phyloP scores from a whole-genome alignment of 2,888 invertebrate genomes.

The Xestia rhomboidea region DNA sequence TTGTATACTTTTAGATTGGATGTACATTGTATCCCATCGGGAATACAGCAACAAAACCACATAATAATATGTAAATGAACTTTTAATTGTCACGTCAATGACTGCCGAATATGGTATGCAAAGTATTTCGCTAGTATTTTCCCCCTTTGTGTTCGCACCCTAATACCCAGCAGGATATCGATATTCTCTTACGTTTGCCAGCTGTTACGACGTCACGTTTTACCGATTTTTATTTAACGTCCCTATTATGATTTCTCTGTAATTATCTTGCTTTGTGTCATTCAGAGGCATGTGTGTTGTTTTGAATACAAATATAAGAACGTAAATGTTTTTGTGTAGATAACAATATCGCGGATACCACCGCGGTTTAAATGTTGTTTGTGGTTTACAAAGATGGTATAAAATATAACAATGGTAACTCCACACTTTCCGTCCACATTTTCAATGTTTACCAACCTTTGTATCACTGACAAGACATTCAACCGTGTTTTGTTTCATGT shows the following conservation, averaged over 20 bases:
- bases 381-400: slow-evolving; percentile 11
- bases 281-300: slow-evolving; percentile 13
- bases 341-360: slow-evolving; percentile 35
- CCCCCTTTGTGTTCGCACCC: slow-evolving; percentile 3
- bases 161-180: slow-evolving; percentile 16
- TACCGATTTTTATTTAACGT: slow-evolving; percentile 27
- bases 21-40: not conserved
- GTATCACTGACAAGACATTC: slow-evolving; percentile 5
- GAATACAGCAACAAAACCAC: not conserved
- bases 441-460: slow-evolving; percentile 7
- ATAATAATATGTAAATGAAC: no score
- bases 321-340: slow-evolving; percentile 29
- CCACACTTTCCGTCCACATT: not conserved
- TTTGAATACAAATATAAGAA: slow-evolving; percentile 26
- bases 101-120: not conserved
- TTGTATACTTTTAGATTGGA: slow-evolving; percentile 7
- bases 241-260: slow-evolving; percentile 29
- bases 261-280: slow-evolving; percentile 23
- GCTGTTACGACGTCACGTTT: slow-evolving; percentile 36
- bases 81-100: not conserved
- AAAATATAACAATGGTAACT: slow-evolving; percentile 4
- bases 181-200: slow-evolving; percentile 38
- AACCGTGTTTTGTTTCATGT: slow-evolving; percentile 18
- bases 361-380: slow-evolving; percentile 9
- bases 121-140: not conserved